Conservation (phyloP, 1,140 invertebrate genomes). For the Eurosta solidaginis region DNA sequence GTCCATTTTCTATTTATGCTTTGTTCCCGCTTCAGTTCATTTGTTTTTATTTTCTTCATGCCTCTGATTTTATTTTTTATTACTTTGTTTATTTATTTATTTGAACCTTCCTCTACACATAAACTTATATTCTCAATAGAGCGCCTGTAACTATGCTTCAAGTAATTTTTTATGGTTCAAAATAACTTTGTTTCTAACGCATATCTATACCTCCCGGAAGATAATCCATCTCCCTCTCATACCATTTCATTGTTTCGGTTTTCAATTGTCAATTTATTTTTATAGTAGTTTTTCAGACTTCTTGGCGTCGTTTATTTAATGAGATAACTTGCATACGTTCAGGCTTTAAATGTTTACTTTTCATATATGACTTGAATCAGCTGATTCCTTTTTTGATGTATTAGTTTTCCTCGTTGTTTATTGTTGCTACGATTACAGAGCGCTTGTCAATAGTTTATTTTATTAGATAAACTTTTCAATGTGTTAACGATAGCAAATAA, state of each 20-base stretch:
- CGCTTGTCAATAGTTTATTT: too few species aligned
- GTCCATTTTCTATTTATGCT: too few species aligned
- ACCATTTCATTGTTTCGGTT: not conserved
- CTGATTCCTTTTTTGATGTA: not conserved
- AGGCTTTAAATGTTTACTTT: not conserved
- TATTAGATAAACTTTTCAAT: too few species aligned
- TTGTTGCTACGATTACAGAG: too few species aligned
- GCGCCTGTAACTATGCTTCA: not conserved
- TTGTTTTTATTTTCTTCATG: too few species aligned
- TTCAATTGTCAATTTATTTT: not conserved
- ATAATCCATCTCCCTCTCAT: not conserved
- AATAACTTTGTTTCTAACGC: not conserved
- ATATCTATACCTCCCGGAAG: too few species aligned
- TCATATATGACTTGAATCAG: not conserved
- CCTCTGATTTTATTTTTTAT: too few species aligned
- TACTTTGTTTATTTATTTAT: constrained; percentile 1
- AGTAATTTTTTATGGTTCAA: not conserved
- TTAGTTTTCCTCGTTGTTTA: not conserved
- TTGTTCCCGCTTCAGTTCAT: too few species aligned
- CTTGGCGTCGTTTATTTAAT: constrained; percentile 12
- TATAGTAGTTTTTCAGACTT: constrained; percentile 24
- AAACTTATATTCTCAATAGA: not conserved
- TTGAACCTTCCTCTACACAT: not conserved
- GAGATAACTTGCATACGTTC: not conserved
- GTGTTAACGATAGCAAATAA: too few species aligned